Evolutionary conservation across 2,888 invertebrate species (phyloP), one percentile per base, ranked within the genome.

Genomic region (Aplocera efformata): DNA sequence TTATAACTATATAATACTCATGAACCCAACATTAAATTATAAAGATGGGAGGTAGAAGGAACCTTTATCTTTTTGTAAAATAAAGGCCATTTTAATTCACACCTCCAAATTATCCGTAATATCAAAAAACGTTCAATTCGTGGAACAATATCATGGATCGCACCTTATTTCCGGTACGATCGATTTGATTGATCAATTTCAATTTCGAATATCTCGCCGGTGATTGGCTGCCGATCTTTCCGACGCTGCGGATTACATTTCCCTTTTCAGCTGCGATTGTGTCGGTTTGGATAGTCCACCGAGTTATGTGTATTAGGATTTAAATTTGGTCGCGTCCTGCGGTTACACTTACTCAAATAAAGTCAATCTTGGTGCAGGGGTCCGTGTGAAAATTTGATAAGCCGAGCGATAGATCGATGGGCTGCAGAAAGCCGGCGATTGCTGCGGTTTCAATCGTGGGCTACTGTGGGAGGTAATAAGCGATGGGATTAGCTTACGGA

Each of bases 361-460:
- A 86, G 81, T 81, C 85, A 80, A 86, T 86, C 84, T 86, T 74
- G 82, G 75, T 68, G 76, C 67, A 64, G 62, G 72, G 74, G 72
- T 65, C 72, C 84, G 86, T 88, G 86, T 88, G 86, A 88, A 88
- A 88, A 86, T 85, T 88, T 85, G 86, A 86, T 86, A 84, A 85
- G 84, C 74, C 81, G 85, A 74, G 48, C 83, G 79, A 83, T 78
- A 74, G 83, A 85, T 81, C 83, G 81, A 79, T 76, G 76, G 79
- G 72, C 79, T 83, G 83, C 77, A 79, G 82, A 74, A 74, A 74
- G 72, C 76, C 66, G 72, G 74, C 73, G 75, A 67, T 74, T 68
- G 78, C 68, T 86, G 86, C 79, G 86, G 86, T 88, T 82, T 72
- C 77, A 78, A 77, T 81, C 72, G 68, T 70, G 70, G 71, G 84